Conservation (phyloP, 2,888 invertebrate species). For the Desoria tigrina region DNA sequence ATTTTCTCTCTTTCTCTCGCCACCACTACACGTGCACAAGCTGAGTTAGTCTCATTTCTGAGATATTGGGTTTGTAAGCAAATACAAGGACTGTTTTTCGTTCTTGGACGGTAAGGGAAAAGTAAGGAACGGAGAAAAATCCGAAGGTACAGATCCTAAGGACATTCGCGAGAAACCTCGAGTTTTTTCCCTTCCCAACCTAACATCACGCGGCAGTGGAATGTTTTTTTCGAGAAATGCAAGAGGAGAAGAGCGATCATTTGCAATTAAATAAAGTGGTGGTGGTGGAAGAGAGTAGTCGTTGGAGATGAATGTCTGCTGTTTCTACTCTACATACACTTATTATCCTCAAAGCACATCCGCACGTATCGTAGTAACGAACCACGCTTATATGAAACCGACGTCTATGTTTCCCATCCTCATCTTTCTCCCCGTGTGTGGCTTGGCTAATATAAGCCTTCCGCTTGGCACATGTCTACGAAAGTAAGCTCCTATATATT, state of each 20-base stretch:
- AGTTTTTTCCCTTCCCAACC: background rate
- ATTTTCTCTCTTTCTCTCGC: no score
- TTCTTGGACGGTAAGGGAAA: background rate
- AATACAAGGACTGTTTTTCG: no score
- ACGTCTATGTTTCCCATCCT: no score
- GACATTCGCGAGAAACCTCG: conserved; percentile 8
- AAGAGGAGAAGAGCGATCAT: conserved; percentile 42
- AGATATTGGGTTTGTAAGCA: no score
- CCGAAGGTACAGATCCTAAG: background rate
- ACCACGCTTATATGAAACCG: no score
- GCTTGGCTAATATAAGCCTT: no score
- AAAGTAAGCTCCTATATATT: no score
- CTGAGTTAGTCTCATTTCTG: no score
- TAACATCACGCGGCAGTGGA: background rate
- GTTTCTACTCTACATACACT: conserved; percentile 34
- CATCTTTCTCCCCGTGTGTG: no score
- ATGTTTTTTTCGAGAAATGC: conserved; percentile 9
- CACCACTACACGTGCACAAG: no score
- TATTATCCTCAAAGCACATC: background rate
- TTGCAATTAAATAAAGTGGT: conserved; percentile 51
- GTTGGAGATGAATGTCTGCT: conserved; percentile 45
- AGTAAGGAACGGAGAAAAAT: background rate
- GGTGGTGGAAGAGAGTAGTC: conserved; percentile 41
- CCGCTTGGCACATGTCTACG: no score
- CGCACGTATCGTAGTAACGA: no score